These are phyloP conservation scores for Danio tinwini DNA, from an alignment of 2,797 vertebrate species.

Conservation along the genomic window DNA sequence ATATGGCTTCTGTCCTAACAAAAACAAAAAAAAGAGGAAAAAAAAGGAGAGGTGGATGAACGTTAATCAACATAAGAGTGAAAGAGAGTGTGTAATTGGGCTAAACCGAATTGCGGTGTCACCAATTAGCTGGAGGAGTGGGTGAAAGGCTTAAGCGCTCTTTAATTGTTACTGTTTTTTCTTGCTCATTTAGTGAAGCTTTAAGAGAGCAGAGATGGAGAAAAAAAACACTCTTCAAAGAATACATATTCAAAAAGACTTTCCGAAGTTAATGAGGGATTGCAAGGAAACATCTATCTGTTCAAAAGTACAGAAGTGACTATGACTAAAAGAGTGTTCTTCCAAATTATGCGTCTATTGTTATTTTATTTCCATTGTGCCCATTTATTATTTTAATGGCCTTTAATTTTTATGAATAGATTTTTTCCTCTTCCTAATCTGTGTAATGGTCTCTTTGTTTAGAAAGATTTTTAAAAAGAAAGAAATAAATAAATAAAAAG, in stretches of 20 bases:
- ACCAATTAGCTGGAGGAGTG: conserved; percentile 74
- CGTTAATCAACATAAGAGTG: conserved; percentile 56
- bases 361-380: conserved; percentile 2
- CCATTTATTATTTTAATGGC: conserved; percentile 5
- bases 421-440: conserved; percentile 12
- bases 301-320: conserved; percentile 20
- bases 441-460: background rate
- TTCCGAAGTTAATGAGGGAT: conserved; percentile 60
- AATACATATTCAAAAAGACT: conserved; percentile 48
- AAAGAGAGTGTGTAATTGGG: conserved; percentile 71
- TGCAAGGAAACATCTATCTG: conserved; percentile 19
- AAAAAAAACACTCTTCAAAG: conserved; percentile 52
- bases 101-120: conserved; percentile 71
- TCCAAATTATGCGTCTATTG: background rate
- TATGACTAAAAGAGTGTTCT: background rate
- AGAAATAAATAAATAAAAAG: background rate
- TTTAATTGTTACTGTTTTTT: conserved; percentile 70
- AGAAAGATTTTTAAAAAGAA: conserved; percentile 10
- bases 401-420: background rate
- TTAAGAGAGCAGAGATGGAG: conserved; percentile 26
- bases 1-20: conserved; percentile 21
- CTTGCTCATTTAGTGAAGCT: conserved; percentile 58
- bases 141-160: conserved; percentile 63
- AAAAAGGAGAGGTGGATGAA: conserved; percentile 52
- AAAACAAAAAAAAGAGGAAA: conserved; percentile 1